Conservation (phyloP, 2,888 invertebrate species). For the Nomada fucata region DNA sequence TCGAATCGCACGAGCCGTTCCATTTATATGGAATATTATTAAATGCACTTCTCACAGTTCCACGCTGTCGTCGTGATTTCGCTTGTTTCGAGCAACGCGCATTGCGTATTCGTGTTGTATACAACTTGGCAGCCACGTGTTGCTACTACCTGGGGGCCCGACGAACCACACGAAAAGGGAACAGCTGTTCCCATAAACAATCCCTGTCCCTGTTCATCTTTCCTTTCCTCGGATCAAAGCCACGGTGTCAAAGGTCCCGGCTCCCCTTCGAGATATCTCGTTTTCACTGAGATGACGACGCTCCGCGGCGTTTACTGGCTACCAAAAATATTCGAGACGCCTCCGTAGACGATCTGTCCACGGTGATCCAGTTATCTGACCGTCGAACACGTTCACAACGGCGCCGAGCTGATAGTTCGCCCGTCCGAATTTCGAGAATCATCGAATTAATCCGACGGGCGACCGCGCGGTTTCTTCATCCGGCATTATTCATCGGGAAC, state of each 20-base stretch:
- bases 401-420: too few species aligned
- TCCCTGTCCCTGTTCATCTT: conserved; percentile 9
- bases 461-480: conserved; percentile 29
- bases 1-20: too few species aligned
- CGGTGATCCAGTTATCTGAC: too few species aligned
- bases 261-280: not conserved
- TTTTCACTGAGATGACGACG: not conserved
- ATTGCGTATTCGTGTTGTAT: not conserved
- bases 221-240: conserved; percentile 2
- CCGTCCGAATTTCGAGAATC: conserved; percentile 27
- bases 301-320: too few species aligned
- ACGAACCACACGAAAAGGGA: conserved; percentile 24
- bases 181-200: conserved; percentile 63
- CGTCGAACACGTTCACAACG: too few species aligned
- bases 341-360: too few species aligned
- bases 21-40: too few species aligned
- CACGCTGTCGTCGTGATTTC: too few species aligned
- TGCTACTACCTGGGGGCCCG: conserved; percentile 49
- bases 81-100: too few species aligned
- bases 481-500: conserved; percentile 76
- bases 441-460: conserved; percentile 40
- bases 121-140: conserved; percentile 38
- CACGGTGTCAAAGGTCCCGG: not conserved
- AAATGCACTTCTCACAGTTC: too few species aligned
- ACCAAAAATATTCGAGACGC: too few species aligned